A percentile compares a stretch with the other conserved stretches of the same genome.
These are phyloP conservation scores for Acropora yongei DNA, from an alignment of 64 coral and sea anemone species.

Conservation along the genomic window DNA sequence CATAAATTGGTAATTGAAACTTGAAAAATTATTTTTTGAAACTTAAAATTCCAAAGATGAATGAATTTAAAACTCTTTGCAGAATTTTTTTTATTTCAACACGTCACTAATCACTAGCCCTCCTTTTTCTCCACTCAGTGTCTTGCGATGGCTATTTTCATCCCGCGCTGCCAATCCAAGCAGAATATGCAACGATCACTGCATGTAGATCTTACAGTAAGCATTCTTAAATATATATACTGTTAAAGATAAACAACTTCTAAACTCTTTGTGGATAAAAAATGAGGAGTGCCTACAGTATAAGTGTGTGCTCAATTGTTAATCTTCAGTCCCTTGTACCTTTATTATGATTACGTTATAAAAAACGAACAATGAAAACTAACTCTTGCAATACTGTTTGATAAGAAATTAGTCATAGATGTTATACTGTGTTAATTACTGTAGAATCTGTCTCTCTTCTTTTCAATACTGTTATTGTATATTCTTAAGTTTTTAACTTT, in stretches of 20 bases:
- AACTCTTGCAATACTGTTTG: no score
- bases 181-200: constrained; percentile 94
- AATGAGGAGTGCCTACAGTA: not conserved
- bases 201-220: constrained; percentile 96
- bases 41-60: no score
- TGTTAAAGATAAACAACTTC: not conserved
- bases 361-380: not conserved
- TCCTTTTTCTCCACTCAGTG: constrained; percentile 63
- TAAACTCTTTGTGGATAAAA: not conserved
- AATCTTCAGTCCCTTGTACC: not conserved
- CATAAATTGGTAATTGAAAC: no score
- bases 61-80: no score
- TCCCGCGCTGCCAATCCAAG: constrained; percentile 86
- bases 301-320: not conserved
- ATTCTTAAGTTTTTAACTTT: no score
- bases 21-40: no score
- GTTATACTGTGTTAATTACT: no score
- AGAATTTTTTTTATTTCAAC: no score
- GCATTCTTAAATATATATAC: constrained; percentile 6
- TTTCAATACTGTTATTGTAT: no score
- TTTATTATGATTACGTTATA: not conserved
- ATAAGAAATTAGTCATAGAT: no score
- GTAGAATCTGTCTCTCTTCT: no score
- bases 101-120: not conserved
- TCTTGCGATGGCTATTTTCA: constrained; percentile 93